Evolutionary conservation across 1,140 invertebrate genomes (phyloP).

Genomic region (Conus ventricosus): DNA sequence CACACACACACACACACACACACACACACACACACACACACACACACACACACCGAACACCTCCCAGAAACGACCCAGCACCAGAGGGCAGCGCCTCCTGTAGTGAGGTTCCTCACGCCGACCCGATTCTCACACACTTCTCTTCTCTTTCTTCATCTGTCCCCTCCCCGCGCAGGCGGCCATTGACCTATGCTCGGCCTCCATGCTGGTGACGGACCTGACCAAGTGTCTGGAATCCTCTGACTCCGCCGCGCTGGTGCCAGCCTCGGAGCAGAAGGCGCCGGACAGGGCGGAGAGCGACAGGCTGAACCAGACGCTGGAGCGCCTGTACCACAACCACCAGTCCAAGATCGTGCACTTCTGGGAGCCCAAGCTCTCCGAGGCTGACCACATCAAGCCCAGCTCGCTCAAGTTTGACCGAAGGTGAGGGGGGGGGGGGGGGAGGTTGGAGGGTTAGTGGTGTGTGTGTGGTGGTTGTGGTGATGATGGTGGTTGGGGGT

Average conservation of each 20-base stretch:
- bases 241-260: not conserved
- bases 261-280: not conserved
- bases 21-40: too few species aligned
- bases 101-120: too few species aligned
- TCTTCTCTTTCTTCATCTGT: not conserved
- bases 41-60: too few species aligned
- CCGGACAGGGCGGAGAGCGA: not conserved
- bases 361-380: conserved; percentile 25
- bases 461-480: too few species aligned
- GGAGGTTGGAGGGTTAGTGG: too few species aligned
- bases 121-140: not conserved
- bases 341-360: conserved; percentile 19
- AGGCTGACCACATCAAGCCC: not conserved
- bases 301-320: conserved; percentile 23
- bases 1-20: too few species aligned
- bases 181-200: conserved; percentile 39
- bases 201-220: conserved; percentile 35
- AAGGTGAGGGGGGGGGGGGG: too few species aligned
- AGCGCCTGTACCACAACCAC: conserved; percentile 25
- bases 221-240: conserved; percentile 16
- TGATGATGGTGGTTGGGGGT: too few species aligned
- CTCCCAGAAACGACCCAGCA: too few species aligned
- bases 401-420: conserved; percentile 1
- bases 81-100: too few species aligned
- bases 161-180: not conserved